These are phyloP conservation scores for Neodontobutis hainanensis DNA, from an alignment of 2,113 vertebrate species.

Conservation along the genomic window DNA sequence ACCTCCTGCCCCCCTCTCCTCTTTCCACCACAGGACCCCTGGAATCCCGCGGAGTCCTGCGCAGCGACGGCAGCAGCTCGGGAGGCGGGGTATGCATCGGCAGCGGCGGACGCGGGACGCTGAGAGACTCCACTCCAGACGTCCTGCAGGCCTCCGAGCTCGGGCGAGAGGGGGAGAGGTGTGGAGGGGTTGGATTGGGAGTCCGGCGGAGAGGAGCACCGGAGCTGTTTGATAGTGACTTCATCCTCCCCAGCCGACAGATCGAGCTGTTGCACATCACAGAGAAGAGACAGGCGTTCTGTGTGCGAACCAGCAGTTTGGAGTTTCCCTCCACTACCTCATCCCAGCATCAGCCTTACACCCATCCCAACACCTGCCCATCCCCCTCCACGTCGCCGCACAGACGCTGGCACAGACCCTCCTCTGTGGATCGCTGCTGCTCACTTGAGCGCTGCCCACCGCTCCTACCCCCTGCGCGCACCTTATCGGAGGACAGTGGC, in stretches of 20 bases:
- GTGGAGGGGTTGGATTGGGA: constrained; percentile 20
- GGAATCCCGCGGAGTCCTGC: constrained; percentile 58
- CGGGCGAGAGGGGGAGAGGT: constrained; percentile 31
- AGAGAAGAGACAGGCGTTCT: constrained; percentile 89
- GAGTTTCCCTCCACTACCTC: constrained; percentile 83
- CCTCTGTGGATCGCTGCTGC: constrained; percentile 83
- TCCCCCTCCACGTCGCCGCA: constrained; percentile 66
- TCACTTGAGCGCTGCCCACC: constrained; percentile 41
- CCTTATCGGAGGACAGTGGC: constrained; percentile 82
- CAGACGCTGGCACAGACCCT: constrained; percentile 75
- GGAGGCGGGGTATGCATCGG: constrained; percentile 42
- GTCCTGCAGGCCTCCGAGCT: constrained; percentile 83
- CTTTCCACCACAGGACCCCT: constrained; percentile 62
- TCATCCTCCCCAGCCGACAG: constrained; percentile 89
- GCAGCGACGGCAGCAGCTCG: constrained; percentile 63
- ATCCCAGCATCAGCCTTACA: constrained; percentile 60
- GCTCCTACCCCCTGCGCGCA: constrained; percentile 65
- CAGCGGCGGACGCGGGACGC: constrained; percentile 36
- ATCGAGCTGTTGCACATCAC: constrained; percentile 90
- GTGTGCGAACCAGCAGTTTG: constrained; percentile 89
- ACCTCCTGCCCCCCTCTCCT: constrained; percentile 81
- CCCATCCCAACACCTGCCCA: constrained; percentile 69
- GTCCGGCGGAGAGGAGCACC: constrained; percentile 44
- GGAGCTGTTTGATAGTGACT: constrained; percentile 88
- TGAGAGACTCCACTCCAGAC: constrained; percentile 81